Percentiles rank a stretch among this genome's conserved stretches.
phyloP scores from a whole-genome alignment of 35 echinoderm and acorn worm species.

The Lytechinus pictus region DNA sequence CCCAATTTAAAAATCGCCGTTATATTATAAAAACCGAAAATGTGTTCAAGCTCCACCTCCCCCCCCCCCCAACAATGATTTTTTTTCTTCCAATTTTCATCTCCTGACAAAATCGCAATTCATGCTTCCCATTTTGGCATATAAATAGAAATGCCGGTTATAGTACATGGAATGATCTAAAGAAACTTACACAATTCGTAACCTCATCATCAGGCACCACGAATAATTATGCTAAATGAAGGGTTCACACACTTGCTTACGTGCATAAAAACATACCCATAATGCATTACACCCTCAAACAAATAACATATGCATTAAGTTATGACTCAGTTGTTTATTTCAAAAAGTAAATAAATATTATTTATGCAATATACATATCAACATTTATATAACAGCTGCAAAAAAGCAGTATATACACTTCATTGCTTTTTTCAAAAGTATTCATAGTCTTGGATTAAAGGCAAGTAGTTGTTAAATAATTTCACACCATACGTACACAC shows the following conservation, averaged over 20 bases:
- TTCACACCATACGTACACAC: not conserved
- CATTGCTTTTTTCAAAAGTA: not conserved
- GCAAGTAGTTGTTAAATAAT: not conserved
- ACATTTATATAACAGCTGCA: slow-evolving; percentile 19
- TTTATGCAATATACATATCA: slow-evolving; percentile 15
- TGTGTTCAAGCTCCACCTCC: too few species aligned
- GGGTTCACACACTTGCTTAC: not conserved
- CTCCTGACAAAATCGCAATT: not conserved
- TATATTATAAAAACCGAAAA: too few species aligned
- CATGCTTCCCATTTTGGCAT: not conserved
- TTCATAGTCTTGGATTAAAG: not conserved
- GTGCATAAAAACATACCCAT: not conserved
- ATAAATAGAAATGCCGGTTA: not conserved
- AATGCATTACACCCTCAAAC: not conserved
- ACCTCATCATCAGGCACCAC: not conserved
- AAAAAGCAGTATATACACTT: not conserved
- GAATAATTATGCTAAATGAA: not conserved
- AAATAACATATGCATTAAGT: not conserved
- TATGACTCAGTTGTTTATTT: not conserved
- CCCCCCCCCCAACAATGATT: too few species aligned
- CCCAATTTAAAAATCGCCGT: too few species aligned
- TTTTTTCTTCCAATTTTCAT: not conserved
- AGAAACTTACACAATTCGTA: not conserved
- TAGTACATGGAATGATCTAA: not conserved
- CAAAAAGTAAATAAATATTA: slow-evolving; percentile 7